These are phyloP conservation scores for Hestina assimilis DNA, from an alignment of 1,140 invertebrate genomes.

Conservation along the genomic window DNA sequence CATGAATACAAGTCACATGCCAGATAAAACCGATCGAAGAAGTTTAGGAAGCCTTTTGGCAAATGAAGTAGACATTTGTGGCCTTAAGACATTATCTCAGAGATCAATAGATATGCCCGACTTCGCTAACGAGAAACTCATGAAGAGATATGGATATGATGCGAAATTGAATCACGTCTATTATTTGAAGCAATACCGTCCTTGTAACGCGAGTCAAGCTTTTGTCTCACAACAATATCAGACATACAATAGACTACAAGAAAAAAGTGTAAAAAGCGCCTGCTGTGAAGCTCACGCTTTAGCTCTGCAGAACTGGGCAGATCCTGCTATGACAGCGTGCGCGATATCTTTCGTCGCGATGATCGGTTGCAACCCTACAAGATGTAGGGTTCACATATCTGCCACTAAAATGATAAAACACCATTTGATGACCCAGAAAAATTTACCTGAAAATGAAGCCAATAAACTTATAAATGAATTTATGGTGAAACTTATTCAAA, in stretches of 20 bases:
- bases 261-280: constrained; percentile 76
- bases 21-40: constrained; percentile 62
- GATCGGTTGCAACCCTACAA: constrained; percentile 79
- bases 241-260: constrained; percentile 67
- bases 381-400: constrained; percentile 79
- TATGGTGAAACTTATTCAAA: constrained; percentile 64
- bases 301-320: constrained; percentile 79
- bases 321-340: constrained; percentile 77
- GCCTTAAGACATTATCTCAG: constrained; percentile 58
- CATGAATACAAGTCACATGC: constrained; percentile 48
- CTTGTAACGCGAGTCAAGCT: constrained; percentile 80
- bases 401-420: constrained; percentile 74
- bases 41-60: constrained; percentile 70
- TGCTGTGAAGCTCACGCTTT: constrained; percentile 79
- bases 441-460: constrained; percentile 53
- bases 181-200: constrained; percentile 82
- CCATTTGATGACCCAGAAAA: constrained; percentile 46
- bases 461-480: constrained; percentile 63
- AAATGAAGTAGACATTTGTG: constrained; percentile 51
- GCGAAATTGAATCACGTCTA: constrained; percentile 81
- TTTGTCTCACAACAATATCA: constrained; percentile 75
- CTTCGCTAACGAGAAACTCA: constrained; percentile 78
- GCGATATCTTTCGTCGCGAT: constrained; percentile 83
- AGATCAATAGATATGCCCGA: constrained; percentile 76
- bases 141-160: constrained; percentile 80